Base-by-base conservation (phyloP, 2,113 vertebrate genomes). In the Lampris incognitus region DNA sequence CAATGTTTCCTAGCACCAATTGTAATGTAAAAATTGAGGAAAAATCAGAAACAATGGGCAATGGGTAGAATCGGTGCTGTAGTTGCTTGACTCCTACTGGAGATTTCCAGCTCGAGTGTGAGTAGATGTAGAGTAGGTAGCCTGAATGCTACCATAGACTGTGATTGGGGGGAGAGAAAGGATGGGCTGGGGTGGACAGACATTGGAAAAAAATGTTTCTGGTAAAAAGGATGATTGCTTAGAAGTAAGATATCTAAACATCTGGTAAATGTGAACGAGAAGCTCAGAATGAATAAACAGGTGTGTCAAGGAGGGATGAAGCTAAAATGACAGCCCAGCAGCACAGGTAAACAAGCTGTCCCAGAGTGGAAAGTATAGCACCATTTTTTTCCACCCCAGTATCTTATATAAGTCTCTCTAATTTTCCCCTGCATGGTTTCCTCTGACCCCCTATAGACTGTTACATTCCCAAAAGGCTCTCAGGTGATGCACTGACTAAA, bases 291-390 rank as follows among this genome's bases (percentile, higher is more conserved):
- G 57, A 72, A 67, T 69, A 40, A 56, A 76, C 70, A 40, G 0
- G 61, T 39, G 68, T 24, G 56, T 9, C 52, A 64, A 39, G 11
- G 55, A 72, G 74, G 70, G 66, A 76, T 71, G 77, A 66, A 76
- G 71, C 72, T 41, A 69, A 46, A 77, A 69, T 9, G 2, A 51
- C 10, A n/a, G 71, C 57, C 39, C 46, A 67, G 73, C 52, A 11
- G 61, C 42, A 42, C 57, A 69, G 65, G 82, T 92, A 91, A 91
- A 92, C 90, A 92, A 87, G 59, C 69, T 78, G 78, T 88, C 88
- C 90, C 82, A 80, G 73, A 83, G 88, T 72, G 84, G 85, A 81
- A 79, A 85, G 85, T 38, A 81, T 81, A 68, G 65, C n/a, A 81
- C 49, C 13, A 64, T 55, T 63, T 72, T 37, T 50, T 74, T 79